phyloP scores from a whole-genome alignment of 1,140 invertebrate genomes.

The Onthophagus taurus region DNA sequence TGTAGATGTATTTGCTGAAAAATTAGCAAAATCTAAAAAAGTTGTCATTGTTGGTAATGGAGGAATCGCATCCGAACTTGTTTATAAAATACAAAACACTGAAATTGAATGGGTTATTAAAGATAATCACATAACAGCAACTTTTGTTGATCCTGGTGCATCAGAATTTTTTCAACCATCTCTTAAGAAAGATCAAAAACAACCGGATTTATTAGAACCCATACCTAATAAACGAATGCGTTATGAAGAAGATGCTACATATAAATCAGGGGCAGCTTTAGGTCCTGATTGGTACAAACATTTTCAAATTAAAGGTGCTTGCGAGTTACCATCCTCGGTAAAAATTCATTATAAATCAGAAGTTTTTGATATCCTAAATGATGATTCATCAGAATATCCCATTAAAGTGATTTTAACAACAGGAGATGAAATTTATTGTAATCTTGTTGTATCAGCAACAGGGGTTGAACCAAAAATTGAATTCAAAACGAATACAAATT shows the following conservation, averaged over 20 bases:
- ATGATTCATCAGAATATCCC: constrained; percentile 47
- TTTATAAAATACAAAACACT: constrained; percentile 75
- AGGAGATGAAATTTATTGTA: constrained; percentile 67
- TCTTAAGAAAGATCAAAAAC: constrained; percentile 21
- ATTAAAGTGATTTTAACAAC: constrained; percentile 67
- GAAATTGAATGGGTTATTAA: constrained; percentile 91
- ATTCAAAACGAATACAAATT: constrained; percentile 47
- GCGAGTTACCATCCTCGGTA: constrained; percentile 33
- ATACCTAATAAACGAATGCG: constrained; percentile 54
- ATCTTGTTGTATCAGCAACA: constrained; percentile 92
- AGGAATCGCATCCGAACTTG: constrained; percentile 93
- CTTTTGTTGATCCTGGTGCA: constrained; percentile 93
- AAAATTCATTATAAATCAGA: constrained; percentile 63
- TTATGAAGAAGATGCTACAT: constrained; percentile 49
- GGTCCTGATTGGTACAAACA: constrained; percentile 90
- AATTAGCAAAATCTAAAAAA: constrained; percentile 54
- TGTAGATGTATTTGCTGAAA: constrained; percentile 67
- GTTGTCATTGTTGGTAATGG: constrained; percentile 91
- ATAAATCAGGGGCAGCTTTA: constrained; percentile 67
- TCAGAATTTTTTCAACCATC: constrained; percentile 77
- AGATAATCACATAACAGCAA: constrained; percentile 83
- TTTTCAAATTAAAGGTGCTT: constrained; percentile 52
- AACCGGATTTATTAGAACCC: constrained; percentile 1
- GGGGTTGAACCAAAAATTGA: constrained; percentile 72
- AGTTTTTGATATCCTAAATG: constrained; percentile 45